phyloP scores from a whole-genome alignment of 1,140 invertebrate species.

The Zaprionus tsacasi region DNA sequence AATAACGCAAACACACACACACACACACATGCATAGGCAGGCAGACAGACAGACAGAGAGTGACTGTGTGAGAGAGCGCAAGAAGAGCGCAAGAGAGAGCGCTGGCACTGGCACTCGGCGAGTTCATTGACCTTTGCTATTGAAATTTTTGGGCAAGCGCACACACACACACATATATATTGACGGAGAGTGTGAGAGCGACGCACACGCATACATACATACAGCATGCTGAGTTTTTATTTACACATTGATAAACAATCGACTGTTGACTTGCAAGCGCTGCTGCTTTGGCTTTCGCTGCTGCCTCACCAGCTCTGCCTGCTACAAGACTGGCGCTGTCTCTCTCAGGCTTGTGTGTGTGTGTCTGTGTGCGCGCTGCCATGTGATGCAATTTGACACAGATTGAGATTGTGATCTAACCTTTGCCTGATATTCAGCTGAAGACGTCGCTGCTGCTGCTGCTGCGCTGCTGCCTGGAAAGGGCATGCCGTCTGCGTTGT shows the following conservation, averaged over 20 bases:
- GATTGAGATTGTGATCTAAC: slow-evolving; percentile 48
- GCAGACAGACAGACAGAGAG: slow-evolving; percentile 9
- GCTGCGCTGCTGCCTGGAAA: slow-evolving; percentile 12
- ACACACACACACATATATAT: slow-evolving; percentile 47
- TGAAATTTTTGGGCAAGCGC: slow-evolving; percentile 82
- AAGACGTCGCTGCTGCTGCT: background rate
- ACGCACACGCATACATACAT: background rate
- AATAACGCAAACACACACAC: slow-evolving; percentile 26
- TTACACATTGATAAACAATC: slow-evolving; percentile 81
- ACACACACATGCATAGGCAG: slow-evolving; percentile 1
- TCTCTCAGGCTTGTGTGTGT: background rate
- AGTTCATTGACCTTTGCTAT: slow-evolving; percentile 84
- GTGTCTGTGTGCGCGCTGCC: slow-evolving; percentile 14
- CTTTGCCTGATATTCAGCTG: slow-evolving; percentile 26
- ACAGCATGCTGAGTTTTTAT: slow-evolving; percentile 42
- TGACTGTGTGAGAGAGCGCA: slow-evolving; percentile 19
- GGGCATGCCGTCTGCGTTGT: slow-evolving; percentile 24
- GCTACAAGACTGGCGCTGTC: background rate
- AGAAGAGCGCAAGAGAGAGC: background rate
- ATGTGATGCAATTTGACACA: slow-evolving; percentile 53
- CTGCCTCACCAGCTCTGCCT: slow-evolving; percentile 30
- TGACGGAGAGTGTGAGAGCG: too few species aligned
- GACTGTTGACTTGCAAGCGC: slow-evolving; percentile 57
- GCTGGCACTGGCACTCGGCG: slow-evolving; percentile 35
- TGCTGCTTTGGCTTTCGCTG: slow-evolving; percentile 27